A percentile compares a stretch with the other conserved stretches of the same genome.
Conservation (phyloP, 2,888 invertebrate species). For the Mythimna loreyi region DNA sequence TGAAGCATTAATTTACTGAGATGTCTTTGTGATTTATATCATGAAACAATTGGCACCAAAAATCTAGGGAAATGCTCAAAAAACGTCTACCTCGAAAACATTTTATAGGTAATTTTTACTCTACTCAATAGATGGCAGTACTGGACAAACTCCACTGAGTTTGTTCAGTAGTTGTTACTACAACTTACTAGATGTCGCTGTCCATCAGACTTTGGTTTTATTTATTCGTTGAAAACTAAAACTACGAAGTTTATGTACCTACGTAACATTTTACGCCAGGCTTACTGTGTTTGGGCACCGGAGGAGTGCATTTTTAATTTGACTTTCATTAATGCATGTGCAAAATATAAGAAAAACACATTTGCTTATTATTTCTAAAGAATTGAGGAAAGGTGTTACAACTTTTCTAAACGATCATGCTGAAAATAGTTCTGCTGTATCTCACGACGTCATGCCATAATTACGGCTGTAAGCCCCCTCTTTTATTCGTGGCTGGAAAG, state of each 20-base stretch:
- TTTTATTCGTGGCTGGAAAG: too few relatives aligned
- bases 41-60: neutral
- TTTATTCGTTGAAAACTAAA: neutral
- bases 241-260: too few relatives aligned
- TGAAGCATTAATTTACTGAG: neutral
- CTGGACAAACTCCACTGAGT: too few relatives aligned
- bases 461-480: too few relatives aligned
- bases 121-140: slow-evolving; percentile 59
- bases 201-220: neutral
- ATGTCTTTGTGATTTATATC: neutral
- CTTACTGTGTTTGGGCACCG: neutral
- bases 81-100: neutral
- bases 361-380: neutral
- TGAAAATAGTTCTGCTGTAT: neutral
- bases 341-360: neutral
- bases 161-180: too few relatives aligned
- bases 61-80: too few relatives aligned
- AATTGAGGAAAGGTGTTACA: neutral
- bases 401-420: neutral
- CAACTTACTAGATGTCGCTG: slow-evolving; percentile 33
- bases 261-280: too few relatives aligned
- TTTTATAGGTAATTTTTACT: neutral
- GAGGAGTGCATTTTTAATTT: neutral
- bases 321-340: neutral
- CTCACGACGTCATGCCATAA: too few relatives aligned